A percentile compares a stretch with the other conserved stretches of the same genome.
These are phyloP conservation scores for Perizoma flavofasciatum DNA, from an alignment of 2,888 invertebrate genomes.

Conservation along the genomic window DNA sequence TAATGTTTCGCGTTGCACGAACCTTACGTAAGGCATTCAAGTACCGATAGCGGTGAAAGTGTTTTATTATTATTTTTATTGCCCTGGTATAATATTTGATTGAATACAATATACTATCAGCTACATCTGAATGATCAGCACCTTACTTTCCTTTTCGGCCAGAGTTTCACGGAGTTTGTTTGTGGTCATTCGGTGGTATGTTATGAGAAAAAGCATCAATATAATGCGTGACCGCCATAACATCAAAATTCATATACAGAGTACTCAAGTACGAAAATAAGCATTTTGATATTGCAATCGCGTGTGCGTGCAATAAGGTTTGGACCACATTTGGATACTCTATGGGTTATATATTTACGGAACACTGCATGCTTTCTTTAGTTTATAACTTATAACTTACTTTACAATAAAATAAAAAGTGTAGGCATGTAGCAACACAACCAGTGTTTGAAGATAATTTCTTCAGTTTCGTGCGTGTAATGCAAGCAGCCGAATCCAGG, in stretches of 20 bases:
- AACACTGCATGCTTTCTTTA: too few relatives aligned
- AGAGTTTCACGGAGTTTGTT: constrained; percentile 4
- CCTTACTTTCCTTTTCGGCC: too few relatives aligned
- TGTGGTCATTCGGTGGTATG: neutral
- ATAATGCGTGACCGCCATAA: constrained; percentile 4
- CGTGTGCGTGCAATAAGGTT: neutral
- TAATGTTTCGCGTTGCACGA: constrained; percentile 59
- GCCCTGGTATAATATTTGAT: neutral
- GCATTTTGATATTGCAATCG: constrained; percentile 7
- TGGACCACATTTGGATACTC: too few relatives aligned
- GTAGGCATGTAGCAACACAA: too few relatives aligned
- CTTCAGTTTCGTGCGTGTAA: too few relatives aligned
- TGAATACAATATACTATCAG: constrained; percentile 4
- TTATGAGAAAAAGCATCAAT: constrained; percentile 7
- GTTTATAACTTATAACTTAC: too few relatives aligned
- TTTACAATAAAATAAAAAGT: too few relatives aligned
- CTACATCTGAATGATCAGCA: too few relatives aligned
- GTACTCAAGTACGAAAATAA: constrained; percentile 13
- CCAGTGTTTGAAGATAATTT: too few relatives aligned
- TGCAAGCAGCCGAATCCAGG: too few relatives aligned
- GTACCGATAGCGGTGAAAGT: constrained; percentile 17
- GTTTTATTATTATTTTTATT: neutral
- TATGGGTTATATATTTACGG: too few relatives aligned
- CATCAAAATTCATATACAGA: constrained; percentile 1
- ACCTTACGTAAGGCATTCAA: constrained; percentile 60